Conservation (phyloP, 2,797 vertebrate genomes). For the Pantherophis alleghaniensis region DNA sequence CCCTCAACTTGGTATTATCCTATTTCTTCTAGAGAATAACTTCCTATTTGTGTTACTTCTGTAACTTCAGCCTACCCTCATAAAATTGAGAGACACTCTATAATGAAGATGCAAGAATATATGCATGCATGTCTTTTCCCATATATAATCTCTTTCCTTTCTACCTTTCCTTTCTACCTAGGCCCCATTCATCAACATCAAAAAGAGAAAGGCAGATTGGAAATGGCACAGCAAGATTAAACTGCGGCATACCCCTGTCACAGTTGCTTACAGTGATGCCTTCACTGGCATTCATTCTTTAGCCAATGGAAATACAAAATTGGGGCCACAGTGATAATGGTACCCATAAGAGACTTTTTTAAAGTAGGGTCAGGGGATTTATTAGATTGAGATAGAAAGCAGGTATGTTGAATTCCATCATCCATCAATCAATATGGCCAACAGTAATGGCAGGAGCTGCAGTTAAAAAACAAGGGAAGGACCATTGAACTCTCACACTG, state of each 20-base stretch:
- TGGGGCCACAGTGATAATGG: constrained; percentile 6
- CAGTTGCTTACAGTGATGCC: constrained; percentile 40
- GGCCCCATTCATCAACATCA: constrained; percentile 55
- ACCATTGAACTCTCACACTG: not conserved
- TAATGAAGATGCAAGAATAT: not conserved
- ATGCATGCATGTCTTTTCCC: not conserved
- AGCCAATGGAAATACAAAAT: not conserved
- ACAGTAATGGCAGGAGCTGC: not conserved
- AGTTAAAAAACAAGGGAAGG: not conserved
- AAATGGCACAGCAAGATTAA: constrained; percentile 47
- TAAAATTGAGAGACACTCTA: not conserved
- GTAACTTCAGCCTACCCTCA: not conserved
- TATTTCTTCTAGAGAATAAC: not conserved
- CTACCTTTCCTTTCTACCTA: constrained; percentile 1
- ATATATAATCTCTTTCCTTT: not conserved
- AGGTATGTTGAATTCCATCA: not conserved
- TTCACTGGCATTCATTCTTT: not conserved
- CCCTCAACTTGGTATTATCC: not conserved
- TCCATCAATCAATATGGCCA: not conserved
- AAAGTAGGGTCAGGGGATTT: not conserved
- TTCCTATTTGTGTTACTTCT: not conserved
- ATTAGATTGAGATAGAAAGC: not conserved
- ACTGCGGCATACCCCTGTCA: constrained; percentile 30
- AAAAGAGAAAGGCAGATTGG: constrained; percentile 39
- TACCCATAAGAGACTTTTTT: not conserved